phyloP scores from a whole-genome alignment of 2,888 invertebrate species.

The Zhuqinia jingwanae region DNA sequence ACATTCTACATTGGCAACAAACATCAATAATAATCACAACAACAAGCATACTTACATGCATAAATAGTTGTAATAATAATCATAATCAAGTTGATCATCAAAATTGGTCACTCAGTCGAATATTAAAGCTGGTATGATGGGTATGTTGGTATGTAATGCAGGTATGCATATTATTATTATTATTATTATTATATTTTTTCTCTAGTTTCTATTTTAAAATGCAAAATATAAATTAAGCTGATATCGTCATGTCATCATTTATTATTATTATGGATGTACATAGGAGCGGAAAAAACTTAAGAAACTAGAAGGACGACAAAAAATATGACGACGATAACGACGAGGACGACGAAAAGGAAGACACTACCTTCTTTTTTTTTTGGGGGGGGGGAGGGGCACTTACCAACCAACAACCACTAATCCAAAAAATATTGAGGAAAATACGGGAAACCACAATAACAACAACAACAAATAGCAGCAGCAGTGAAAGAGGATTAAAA shows the following conservation, averaged over 20 bases:
- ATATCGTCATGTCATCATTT: background rate
- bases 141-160: no score
- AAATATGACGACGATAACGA: no score
- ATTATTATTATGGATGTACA: slow-evolving; percentile 21
- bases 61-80: slow-evolving; percentile 24
- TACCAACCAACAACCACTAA: slow-evolving; percentile 40
- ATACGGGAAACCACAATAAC: slow-evolving; percentile 59
- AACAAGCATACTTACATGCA: slow-evolving; percentile 47
- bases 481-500: no score
- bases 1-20: background rate
- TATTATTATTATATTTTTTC: no score
- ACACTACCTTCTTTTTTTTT: slow-evolving; percentile 61
- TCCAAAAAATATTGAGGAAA: slow-evolving; percentile 57
- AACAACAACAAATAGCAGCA: no score
- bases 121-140: no score
- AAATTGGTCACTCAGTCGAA: slow-evolving; percentile 52
- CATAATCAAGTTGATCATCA: slow-evolving; percentile 52
- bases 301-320: background rate
- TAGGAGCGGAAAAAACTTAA: slow-evolving; percentile 53
- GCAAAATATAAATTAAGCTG: background rate
- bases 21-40: slow-evolving; percentile 14
- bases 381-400: slow-evolving; percentile 27
- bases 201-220: slow-evolving; percentile 14
- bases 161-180: no score
- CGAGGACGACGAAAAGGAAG: background rate